Evolutionary conservation across 1,140 invertebrate species (phyloP).

Genomic region (Drosophila lacertosa): DNA sequence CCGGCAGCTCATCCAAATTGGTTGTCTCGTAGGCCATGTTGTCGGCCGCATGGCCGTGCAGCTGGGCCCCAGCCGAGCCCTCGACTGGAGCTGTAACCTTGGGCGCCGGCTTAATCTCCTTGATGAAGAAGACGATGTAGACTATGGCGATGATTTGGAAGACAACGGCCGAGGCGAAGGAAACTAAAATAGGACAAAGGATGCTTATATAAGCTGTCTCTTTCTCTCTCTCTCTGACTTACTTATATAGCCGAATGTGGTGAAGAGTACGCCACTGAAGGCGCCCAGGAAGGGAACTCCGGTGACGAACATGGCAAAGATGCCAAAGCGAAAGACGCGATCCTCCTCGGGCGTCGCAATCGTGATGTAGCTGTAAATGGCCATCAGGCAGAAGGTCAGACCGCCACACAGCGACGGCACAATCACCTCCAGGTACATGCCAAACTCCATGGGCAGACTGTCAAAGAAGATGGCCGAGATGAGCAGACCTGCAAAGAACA

Average conservation of each 20-base stretch:
- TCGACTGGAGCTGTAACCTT: slow-evolving; percentile 3
- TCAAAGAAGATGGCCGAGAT: slow-evolving; percentile 80
- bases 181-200: slow-evolving; percentile 67
- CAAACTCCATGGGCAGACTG: slow-evolving; percentile 85
- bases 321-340: slow-evolving; percentile 85
- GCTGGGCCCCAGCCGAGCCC: slow-evolving; percentile 29
- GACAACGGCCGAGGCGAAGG: slow-evolving; percentile 63
- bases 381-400: slow-evolving; percentile 87
- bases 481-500: slow-evolving; percentile 53
- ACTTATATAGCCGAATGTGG: slow-evolving; percentile 73
- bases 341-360: slow-evolving; percentile 86
- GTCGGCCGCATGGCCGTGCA: slow-evolving; percentile 52
- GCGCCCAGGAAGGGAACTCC: slow-evolving; percentile 73
- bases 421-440: slow-evolving; percentile 85
- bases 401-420: slow-evolving; percentile 86
- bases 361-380: slow-evolving; percentile 87
- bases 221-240: no score
- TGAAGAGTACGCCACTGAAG: slow-evolving; percentile 70
- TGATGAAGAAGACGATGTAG: slow-evolving; percentile 75
- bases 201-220: no score
- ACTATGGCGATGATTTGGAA: slow-evolving; percentile 79
- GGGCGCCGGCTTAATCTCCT: slow-evolving; percentile 66
- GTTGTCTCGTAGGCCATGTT: slow-evolving; percentile 76
- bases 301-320: slow-evolving; percentile 81
- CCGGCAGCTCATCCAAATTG: slow-evolving; percentile 59